Base-by-base conservation (phyloP, 2,888 invertebrate genomes). In the Phortica magna region DNA sequence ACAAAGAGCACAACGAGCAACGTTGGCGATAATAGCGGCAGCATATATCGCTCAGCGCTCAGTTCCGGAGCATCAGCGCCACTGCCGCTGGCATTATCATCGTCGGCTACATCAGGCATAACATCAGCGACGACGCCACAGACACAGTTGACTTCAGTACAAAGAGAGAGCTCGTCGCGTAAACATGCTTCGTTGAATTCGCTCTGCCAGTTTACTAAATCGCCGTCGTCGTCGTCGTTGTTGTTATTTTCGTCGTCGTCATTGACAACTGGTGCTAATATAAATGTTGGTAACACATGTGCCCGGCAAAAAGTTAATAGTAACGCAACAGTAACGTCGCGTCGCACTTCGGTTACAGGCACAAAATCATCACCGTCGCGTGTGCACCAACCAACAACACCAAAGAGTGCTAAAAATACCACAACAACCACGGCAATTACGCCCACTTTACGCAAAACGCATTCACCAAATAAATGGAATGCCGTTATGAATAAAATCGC, bases 401-500 rank as follows among this genome's bases (percentile, higher is more conserved):
- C 41, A 74, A 64, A 57, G 22, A 71, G 57, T 42, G 67, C 67
- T 74, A 64, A 55, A 67, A 2, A 5, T 48, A 9, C 3, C 7
- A 48, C 14, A 48, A 48, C 48, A 48, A 14, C 48, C 3, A 48
- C 48, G 14, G 10, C 14, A 48, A 48, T 2, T 12, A 48, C 43
- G 70, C 80, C 78, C 61, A 78, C 76, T 59, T 80, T 82, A 73
- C 89, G 90, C 39, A 91, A 90, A 84, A 75, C 88, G 71, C 85
- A 84, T 73, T 82, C 89, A 72, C 88, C 90, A 59, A 92, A 92
- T 22, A 94, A 96, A 83, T 96, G 97, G 94, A 97, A 97, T 88
- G 94, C 95, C 73, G 97, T 97, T 72, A 95, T 96, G 94, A 96
- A 95, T 91, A 96, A 96, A 91, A 96, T 96, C 79, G 95, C 95